Evolutionary conservation across 2,888 invertebrate genomes (phyloP).

Genomic region (Drosophila melanosoma): DNA sequence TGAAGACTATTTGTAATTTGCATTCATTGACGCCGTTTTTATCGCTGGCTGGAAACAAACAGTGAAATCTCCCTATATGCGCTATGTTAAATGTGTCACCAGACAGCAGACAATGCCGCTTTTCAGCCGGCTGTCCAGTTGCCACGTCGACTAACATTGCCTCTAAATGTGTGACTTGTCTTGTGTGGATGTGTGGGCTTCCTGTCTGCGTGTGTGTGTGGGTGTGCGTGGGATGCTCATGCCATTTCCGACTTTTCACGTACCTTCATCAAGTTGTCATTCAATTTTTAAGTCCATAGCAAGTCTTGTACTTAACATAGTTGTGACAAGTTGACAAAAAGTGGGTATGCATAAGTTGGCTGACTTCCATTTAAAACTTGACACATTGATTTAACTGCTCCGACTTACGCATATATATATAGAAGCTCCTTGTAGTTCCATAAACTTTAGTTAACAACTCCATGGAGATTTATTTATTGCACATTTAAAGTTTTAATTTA

Average conservation of each 20-base stretch:
- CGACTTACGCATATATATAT: constrained; percentile 1
- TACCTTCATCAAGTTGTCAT: constrained; percentile 83
- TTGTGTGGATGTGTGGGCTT: constrained; percentile 2
- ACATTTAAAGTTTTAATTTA: background rate
- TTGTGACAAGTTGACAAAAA: constrained; percentile 80
- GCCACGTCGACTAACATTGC: constrained; percentile 42
- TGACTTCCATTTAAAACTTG: constrained; percentile 57
- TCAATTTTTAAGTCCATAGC: constrained; percentile 80
- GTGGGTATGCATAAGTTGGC: constrained; percentile 52
- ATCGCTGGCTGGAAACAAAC: constrained; percentile 50
- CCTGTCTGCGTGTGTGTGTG: constrained; percentile 21
- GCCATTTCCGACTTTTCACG: constrained; percentile 78
- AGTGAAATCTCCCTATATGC: constrained; percentile 57
- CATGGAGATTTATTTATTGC: background rate
- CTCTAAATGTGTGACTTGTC: constrained; percentile 19
- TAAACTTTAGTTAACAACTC: constrained; percentile 10
- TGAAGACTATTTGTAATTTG: constrained; percentile 71
- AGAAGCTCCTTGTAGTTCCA: background rate
- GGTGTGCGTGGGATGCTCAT: constrained; percentile 43
- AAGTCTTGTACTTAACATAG: constrained; percentile 81
- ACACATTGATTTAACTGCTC: constrained; percentile 33
- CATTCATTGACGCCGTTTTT: constrained; percentile 73
- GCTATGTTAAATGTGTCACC: constrained; percentile 62
- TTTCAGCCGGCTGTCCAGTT: constrained; percentile 61
- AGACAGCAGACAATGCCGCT: constrained; percentile 65